A percentile compares a stretch with the other conserved stretches of the same genome.
phyloP scores from a whole-genome alignment of 2,113 vertebrate genomes.

The Charadrius vociferus region DNA sequence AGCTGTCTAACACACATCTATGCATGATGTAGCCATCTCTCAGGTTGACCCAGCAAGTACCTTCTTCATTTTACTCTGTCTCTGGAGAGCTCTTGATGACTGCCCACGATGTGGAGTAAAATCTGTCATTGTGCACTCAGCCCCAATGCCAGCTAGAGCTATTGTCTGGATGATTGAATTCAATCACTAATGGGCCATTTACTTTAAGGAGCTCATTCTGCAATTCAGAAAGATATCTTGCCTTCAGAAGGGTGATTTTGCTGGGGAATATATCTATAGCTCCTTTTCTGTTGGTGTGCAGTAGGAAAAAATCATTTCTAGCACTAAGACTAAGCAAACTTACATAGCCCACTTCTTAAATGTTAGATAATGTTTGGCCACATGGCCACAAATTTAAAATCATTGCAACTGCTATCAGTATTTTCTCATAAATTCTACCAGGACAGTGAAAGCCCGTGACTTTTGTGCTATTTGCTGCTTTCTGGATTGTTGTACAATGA shows the following conservation, averaged over 20 bases:
- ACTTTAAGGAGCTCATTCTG: slow-evolving; percentile 28
- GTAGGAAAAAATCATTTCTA: neutral
- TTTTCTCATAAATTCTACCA: neutral
- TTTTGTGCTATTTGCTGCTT: neutral
- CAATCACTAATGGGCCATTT: slow-evolving; percentile 43
- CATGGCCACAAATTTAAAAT: neutral
- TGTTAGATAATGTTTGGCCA: neutral
- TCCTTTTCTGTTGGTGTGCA: neutral
- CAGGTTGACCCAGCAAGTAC: neutral
- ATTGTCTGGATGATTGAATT: neutral
- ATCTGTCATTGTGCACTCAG: neutral
- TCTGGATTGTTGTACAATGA: neutral
- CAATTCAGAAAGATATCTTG: slow-evolving; percentile 10
- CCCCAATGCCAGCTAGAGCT: neutral
- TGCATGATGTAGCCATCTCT: neutral
- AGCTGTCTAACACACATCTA: neutral
- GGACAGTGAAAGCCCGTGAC: neutral
- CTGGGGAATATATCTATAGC: neutral
- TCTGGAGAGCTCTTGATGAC: neutral
- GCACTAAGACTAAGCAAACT: neutral
- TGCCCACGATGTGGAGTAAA: neutral
- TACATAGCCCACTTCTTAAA: neutral
- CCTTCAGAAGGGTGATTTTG: slow-evolving; percentile 1
- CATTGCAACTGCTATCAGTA: neutral
- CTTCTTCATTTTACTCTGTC: neutral